phyloP scores from a whole-genome alignment of 2,888 invertebrate species.

The Timema cristinae region DNA sequence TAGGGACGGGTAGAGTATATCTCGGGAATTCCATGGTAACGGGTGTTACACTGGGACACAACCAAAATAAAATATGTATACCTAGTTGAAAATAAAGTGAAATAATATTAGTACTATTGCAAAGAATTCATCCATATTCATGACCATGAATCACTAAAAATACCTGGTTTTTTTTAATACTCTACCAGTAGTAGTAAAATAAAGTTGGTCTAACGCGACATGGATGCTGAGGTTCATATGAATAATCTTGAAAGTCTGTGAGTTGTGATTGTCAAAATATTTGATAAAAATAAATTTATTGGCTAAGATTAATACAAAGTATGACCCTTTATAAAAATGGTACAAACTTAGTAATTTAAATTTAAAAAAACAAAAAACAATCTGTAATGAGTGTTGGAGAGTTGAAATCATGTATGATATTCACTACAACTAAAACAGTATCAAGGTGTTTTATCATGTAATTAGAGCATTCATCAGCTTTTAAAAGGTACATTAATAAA shows the following conservation, averaged over 20 bases:
- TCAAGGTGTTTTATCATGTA: not conserved
- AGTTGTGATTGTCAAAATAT: not conserved
- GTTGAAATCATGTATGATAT: no score
- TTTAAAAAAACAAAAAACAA: not conserved
- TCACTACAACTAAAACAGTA: no score
- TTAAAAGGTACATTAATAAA: not conserved
- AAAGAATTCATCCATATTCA: not conserved
- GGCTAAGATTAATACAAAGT: not conserved
- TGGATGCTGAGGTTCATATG: not conserved
- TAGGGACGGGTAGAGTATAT: no score
- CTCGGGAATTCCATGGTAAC: conserved; percentile 8
- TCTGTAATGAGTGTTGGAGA: conserved; percentile 1
- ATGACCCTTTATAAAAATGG: not conserved
- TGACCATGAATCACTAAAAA: not conserved
- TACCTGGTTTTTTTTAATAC: not conserved
- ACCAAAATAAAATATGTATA: not conserved
- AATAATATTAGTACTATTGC: not conserved
- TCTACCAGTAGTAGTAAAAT: not conserved
- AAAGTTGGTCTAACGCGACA: not conserved
- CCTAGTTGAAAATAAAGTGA: not conserved
- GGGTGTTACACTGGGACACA: conserved; percentile 2
- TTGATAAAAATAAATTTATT: not conserved
- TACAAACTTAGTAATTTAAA: not conserved
- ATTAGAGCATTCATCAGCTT: not conserved
- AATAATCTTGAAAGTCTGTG: conserved; percentile 4